Conservation (phyloP, 2,113 vertebrate species). For the Tragulus kanchil region DNA sequence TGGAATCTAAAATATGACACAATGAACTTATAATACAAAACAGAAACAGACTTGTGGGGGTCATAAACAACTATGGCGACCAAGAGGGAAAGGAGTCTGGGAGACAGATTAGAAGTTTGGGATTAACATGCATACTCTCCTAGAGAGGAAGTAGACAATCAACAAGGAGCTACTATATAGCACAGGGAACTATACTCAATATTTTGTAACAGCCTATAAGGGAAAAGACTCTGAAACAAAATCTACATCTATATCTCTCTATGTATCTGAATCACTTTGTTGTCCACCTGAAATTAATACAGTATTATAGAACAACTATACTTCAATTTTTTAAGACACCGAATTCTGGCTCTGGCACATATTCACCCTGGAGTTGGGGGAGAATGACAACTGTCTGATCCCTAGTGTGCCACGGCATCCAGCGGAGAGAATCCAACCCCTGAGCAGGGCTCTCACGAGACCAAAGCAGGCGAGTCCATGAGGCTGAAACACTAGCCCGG, state of each 20-base stretch:
- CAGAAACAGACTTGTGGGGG: not conserved
- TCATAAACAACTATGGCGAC: not conserved
- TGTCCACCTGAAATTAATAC: not conserved
- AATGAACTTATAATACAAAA: not conserved
- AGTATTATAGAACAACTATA: not conserved
- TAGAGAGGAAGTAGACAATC: not conserved
- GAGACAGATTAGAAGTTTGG: not conserved
- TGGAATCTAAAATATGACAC: not conserved
- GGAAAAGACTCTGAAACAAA: not conserved
- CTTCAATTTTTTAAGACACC: not conserved
- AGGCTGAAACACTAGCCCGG: fast-evolving
- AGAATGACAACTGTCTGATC: not conserved
- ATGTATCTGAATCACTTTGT: not conserved
- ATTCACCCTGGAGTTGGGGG: not conserved
- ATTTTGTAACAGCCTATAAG: not conserved
- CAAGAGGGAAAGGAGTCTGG: fast-evolving
- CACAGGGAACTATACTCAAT: not conserved
- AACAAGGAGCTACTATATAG: not conserved
- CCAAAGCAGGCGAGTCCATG: not conserved
- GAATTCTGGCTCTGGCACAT: not conserved
- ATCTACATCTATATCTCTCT: not conserved
- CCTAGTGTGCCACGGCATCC: not conserved
- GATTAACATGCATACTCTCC: not conserved
- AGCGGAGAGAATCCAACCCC: not conserved
- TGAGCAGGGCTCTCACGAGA: not conserved